phyloP scores from a whole-genome alignment of 2,113 vertebrate genomes.

The Microcebus griseorufus region DNA sequence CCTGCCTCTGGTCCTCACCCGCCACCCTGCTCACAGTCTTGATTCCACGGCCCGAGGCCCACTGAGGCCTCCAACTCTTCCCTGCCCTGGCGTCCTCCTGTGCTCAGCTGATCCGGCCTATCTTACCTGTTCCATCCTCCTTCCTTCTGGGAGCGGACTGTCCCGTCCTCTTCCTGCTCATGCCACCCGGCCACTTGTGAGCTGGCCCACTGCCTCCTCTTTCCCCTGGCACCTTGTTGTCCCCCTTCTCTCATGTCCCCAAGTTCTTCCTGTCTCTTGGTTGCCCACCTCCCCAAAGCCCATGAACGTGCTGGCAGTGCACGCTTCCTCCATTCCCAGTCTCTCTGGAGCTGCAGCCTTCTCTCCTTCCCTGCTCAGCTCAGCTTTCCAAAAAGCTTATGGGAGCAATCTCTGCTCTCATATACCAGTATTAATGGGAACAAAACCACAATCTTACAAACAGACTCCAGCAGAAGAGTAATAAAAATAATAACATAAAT shows the following conservation, averaged over 20 bases:
- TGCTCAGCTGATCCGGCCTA: neutral
- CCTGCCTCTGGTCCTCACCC: neutral
- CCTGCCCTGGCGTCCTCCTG: neutral
- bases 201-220: neutral
- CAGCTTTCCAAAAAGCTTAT: neutral
- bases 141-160: neutral
- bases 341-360: neutral
- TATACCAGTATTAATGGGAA: neutral
- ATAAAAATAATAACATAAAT: constrained; percentile 14
- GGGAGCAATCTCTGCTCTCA: neutral
- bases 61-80: neutral
- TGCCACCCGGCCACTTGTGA: rapidly evolving
- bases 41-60: neutral
- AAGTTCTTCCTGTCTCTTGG: neutral
- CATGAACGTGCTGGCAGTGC: neutral
- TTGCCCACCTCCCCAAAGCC: neutral
- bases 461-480: constrained; percentile 4
- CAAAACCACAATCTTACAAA: neutral
- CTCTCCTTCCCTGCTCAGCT: neutral
- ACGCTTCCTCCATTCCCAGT: neutral
- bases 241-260: neutral
- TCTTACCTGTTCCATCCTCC: rapidly evolving
- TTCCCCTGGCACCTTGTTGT: neutral
- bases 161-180: neutral
- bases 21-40: neutral